Percentiles rank a stretch among this genome's conserved stretches.
These are phyloP conservation scores for Hypolimnas misippus DNA, from an alignment of 2,888 invertebrate genomes.

Conservation along the genomic window DNA sequence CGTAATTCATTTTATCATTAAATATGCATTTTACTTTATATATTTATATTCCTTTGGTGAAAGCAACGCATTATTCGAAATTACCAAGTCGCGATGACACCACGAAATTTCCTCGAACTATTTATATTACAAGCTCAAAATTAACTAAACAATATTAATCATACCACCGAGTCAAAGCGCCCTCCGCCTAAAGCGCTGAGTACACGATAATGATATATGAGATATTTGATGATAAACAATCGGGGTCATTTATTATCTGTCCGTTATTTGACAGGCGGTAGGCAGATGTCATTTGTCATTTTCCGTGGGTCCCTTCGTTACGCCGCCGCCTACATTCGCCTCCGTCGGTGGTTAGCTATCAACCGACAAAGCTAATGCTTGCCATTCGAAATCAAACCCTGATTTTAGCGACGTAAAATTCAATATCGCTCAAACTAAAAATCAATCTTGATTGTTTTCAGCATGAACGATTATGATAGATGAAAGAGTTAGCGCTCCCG, in stretches of 20 bases:
- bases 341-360: slow-evolving; percentile 79
- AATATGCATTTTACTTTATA: neutral
- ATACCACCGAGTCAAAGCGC: slow-evolving; percentile 69
- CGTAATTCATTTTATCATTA: neutral
- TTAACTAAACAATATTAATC: slow-evolving; percentile 84
- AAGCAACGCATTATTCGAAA: slow-evolving; percentile 47
- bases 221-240: slow-evolving; percentile 86
- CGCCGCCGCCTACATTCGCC: slow-evolving; percentile 76
- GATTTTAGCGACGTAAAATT: slow-evolving; percentile 47
- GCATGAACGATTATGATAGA: slow-evolving; percentile 85
- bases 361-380: slow-evolving; percentile 63
- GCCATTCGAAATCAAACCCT: slow-evolving; percentile 51
- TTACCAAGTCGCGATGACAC: slow-evolving; percentile 72
- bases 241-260: slow-evolving; percentile 87
- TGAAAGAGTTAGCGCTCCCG: slow-evolving; percentile 84
- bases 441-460: slow-evolving; percentile 84
- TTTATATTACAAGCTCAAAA: slow-evolving; percentile 77
- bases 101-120: slow-evolving; percentile 73
- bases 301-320: slow-evolving; percentile 84
- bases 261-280: slow-evolving; percentile 87
- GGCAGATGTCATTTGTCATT: slow-evolving; percentile 89
- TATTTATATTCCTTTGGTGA: neutral
- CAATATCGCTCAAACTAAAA: slow-evolving; percentile 54
- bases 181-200: slow-evolving; percentile 69
- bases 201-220: slow-evolving; percentile 84